Percentiles rank a stretch among this genome's conserved stretches.
These are phyloP conservation scores for Brachionus manjavacas DNA, from an alignment of 1,140 invertebrate genomes.

Conservation along the genomic window DNA sequence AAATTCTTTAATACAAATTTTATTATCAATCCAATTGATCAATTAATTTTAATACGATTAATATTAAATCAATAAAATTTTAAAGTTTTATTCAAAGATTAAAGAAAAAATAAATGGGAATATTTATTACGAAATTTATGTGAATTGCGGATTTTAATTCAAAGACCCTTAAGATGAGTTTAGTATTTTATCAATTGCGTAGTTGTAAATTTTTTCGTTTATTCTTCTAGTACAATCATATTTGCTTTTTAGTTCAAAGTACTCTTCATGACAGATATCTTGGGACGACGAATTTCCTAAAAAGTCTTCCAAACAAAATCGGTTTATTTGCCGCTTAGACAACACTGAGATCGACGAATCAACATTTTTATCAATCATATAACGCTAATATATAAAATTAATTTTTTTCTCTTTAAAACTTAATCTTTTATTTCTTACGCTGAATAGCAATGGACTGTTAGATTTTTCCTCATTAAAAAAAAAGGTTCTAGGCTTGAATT, in stretches of 20 bases:
- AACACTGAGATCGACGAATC: background rate
- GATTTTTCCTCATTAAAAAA: conserved; percentile 32
- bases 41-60: background rate
- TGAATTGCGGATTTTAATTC: background rate
- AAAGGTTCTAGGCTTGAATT: conserved; percentile 4
- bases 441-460: background rate
- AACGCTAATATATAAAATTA: background rate
- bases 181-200: conserved; percentile 38
- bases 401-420: background rate
- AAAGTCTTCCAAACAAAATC: background rate
- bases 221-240: conserved; percentile 31
- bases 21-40: background rate
- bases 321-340: background rate
- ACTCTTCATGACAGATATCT: conserved; percentile 2
- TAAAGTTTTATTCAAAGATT: background rate
- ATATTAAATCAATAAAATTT: background rate
- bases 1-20: background rate
- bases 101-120: background rate
- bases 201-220: conserved; percentile 39
- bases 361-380: background rate
- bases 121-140: background rate
- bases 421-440: background rate
- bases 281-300: background rate
- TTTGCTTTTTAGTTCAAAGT: conserved; percentile 29
- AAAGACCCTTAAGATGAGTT: background rate